These are phyloP conservation scores for Macropus fuliginosus DNA, from an alignment of 2,797 vertebrate species.

Conservation along the genomic window DNA sequence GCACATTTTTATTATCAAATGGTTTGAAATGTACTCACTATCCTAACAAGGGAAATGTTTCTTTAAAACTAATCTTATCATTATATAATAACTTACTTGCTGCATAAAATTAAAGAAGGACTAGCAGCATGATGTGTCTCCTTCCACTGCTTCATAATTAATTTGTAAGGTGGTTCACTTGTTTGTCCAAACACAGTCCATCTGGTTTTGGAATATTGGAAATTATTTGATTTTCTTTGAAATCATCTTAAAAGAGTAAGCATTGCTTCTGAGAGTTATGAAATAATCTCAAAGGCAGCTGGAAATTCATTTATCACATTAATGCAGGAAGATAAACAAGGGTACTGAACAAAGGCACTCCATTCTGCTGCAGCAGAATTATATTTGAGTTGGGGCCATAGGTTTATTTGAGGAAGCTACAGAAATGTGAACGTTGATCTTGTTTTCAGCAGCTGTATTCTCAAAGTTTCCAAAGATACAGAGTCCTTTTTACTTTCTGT, in stretches of 20 bases:
- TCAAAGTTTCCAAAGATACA: conserved; percentile 50
- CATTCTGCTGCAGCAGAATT: conserved; percentile 22
- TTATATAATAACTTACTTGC: neutral
- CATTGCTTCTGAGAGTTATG: conserved; percentile 58
- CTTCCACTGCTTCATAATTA: conserved; percentile 45
- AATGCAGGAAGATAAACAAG: conserved; percentile 66
- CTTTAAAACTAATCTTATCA: conserved; percentile 31
- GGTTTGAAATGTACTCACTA: neutral
- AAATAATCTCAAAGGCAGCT: conserved; percentile 60
- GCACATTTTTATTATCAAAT: conserved; percentile 17
- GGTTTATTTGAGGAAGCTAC: conserved; percentile 43
- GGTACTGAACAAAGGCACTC: conserved; percentile 32
- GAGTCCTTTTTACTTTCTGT: conserved; percentile 29
- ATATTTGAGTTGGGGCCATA: conserved; percentile 45
- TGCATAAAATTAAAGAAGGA: conserved; percentile 10
- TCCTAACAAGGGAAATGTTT: conserved; percentile 4
- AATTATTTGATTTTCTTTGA: conserved; percentile 59
- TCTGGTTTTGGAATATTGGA: conserved; percentile 27
- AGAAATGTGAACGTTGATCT: conserved; percentile 47
- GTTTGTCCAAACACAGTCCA: conserved; percentile 40
- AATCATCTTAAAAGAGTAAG: conserved; percentile 63
- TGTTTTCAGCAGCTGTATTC: conserved; percentile 37
- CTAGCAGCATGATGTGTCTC: neutral
- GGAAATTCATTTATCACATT: conserved; percentile 69
- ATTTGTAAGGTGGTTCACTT: conserved; percentile 49